Evolutionary conservation across 2,797 vertebrate species (phyloP).

Genomic region (Cryptoblepharus egeriae): DNA sequence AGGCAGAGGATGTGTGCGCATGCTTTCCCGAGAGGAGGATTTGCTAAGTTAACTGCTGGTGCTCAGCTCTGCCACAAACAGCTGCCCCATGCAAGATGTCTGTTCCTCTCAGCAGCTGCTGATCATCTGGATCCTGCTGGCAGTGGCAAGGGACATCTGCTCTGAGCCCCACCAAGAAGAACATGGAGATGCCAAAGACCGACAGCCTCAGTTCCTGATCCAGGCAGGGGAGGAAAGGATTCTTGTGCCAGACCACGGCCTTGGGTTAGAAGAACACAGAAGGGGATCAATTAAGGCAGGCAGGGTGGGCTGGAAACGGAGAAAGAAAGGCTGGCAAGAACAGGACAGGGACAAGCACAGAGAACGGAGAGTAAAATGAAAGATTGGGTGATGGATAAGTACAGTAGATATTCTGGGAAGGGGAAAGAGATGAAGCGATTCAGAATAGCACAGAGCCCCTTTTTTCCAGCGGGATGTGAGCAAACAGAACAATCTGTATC

Average conservation of each 20-base stretch:
- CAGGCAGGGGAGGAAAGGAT: conserved; percentile 62
- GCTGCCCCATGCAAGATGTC: conserved; percentile 55
- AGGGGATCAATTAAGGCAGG: conserved; percentile 31
- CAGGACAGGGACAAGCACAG: conserved; percentile 41
- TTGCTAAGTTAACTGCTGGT: background rate
- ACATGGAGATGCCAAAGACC: conserved; percentile 55
- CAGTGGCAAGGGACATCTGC: conserved; percentile 68
- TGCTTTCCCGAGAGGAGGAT: conserved; percentile 18
- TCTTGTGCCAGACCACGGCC: conserved; percentile 70
- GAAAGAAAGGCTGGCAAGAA: conserved; percentile 53
- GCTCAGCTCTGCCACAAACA: conserved; percentile 46
- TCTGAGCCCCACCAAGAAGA: conserved; percentile 62
- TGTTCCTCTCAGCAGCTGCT: conserved; percentile 57
- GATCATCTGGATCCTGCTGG: conserved; percentile 69
- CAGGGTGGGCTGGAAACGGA: conserved; percentile 62
- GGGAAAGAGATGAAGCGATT: background rate
- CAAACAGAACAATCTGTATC: background rate
- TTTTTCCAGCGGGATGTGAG: background rate
- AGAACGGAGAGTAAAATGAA: background rate
- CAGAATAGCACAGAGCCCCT: no score
- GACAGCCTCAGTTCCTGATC: conserved; percentile 66
- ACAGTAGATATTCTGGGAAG: background rate
- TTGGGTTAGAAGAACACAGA: conserved; percentile 50
- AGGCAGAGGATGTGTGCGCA: background rate
- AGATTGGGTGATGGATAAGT: conserved; percentile 5